phyloP scores from a whole-genome alignment of 35 echinoderm and acorn worm species.

The Diadema setosum region DNA sequence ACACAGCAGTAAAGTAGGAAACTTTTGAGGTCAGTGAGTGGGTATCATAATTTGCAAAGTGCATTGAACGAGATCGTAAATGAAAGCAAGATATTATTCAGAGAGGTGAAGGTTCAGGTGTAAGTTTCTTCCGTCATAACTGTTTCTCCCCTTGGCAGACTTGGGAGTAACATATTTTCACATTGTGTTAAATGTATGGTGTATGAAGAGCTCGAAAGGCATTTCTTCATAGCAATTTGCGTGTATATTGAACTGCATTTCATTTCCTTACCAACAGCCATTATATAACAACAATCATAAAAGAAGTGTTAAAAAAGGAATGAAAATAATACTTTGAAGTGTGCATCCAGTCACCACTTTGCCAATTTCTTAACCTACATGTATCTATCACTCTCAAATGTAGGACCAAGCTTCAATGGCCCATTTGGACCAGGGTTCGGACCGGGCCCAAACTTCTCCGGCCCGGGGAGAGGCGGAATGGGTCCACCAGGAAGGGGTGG shows the following conservation, averaged over 20 bases:
- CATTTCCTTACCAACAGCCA: no score
- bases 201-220: background rate
- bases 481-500: background rate
- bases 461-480: conserved; percentile 22
- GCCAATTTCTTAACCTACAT: no score
- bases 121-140: no score
- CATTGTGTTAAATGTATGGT: background rate
- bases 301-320: no score
- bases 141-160: background rate
- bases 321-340: no score
- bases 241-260: background rate
- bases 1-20: background rate
- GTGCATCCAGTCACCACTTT: background rate
- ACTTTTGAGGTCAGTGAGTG: background rate
- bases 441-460: conserved; percentile 34
- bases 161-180: background rate
- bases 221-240: background rate
- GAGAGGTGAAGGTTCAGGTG: no score
- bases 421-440: background rate
- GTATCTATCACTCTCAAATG: no score
- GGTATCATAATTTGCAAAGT: background rate
- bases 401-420: background rate
- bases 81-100: no score
- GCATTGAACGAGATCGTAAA: background rate
- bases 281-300: no score